Percentiles rank a stretch among this genome's conserved stretches.
These are phyloP conservation scores for Erebia palarica DNA, from an alignment of 2,888 invertebrate genomes.

Conservation along the genomic window DNA sequence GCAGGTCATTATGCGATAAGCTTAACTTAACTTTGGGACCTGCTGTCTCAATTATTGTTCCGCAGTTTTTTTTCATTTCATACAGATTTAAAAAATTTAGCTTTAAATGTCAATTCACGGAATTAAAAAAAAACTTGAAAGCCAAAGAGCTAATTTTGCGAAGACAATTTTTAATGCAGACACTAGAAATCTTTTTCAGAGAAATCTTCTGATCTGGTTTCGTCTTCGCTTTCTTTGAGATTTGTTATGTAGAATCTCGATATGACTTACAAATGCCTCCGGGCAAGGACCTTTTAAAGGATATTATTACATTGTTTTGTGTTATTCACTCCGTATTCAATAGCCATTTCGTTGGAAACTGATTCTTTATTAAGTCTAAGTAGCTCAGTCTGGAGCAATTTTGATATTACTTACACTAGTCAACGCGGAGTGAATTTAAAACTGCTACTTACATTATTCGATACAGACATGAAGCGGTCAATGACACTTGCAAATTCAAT, in stretches of 20 bases:
- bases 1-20: no score
- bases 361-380: constrained; percentile 18
- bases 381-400: constrained; percentile 10
- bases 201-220: not conserved
- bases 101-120: no score
- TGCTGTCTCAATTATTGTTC: no score
- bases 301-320: constrained; percentile 17
- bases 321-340: constrained; percentile 20
- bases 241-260: constrained; percentile 1
- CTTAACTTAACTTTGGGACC: no score
- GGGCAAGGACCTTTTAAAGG: constrained; percentile 12
- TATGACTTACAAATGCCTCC: not conserved
- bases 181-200: not conserved
- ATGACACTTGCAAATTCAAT: constrained; percentile 11
- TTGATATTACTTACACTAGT: constrained; percentile 22
- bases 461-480: constrained; percentile 1
- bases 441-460: constrained; percentile 13
- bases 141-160: no score
- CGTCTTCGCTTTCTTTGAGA: not conserved
- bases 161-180: not conserved
- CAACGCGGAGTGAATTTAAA: not conserved
- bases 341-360: not conserved
- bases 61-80: no score
- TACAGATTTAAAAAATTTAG: no score
- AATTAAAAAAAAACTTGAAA: no score